Base-by-base conservation (phyloP, 1,140 invertebrate species). In the Agraylea sexmaculata region DNA sequence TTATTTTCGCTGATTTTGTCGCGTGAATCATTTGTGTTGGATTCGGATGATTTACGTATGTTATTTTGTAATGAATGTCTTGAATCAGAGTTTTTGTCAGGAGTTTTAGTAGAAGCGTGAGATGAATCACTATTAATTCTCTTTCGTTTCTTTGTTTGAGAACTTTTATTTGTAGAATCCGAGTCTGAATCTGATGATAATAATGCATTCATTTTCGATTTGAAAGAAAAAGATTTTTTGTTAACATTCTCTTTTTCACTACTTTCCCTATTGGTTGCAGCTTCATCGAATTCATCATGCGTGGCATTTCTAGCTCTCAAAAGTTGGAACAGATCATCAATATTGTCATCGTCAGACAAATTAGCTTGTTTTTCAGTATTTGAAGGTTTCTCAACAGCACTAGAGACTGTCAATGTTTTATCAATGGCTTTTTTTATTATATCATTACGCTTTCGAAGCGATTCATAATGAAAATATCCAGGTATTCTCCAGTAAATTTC, bases 401-500 rank as follows among this genome's bases (percentile, higher is more conserved):
- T n/a, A n/a, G 43, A 43, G 6, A 43, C 4, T 23, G 45, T 35
- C 1, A 49, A 28, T 11, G 37, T 40, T 40, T 49, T 49, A 13
- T 49, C 47, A 13, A 49, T 37, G 7, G 47, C 47, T 41, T 45
- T 49, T 12, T 12, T 34, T 11, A 49, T 40, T 8, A 32, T 45
- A 31, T 49, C 43, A 28, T 40, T 40, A n/a, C 36, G 30, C 29
- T 49, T 49, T 37, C 47, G 25, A n/a, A 49, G 20, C 10, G 40
- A 37, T 23, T 45, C 32, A 30, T 45, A 42, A 37, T 49, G 47
- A 3, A 49, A 21, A 29, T 33, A 32, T n/a, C 43, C 34, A 11
- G 47, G 43, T 12, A 49, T 49, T 5, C 47, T 40, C 47, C 47
- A 49, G 22, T 49, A 49, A 2, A 19, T 31, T 43, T 49, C 47